Conservation (phyloP, 2,797 vertebrate genomes). For the Bryconaethiops microstoma region DNA sequence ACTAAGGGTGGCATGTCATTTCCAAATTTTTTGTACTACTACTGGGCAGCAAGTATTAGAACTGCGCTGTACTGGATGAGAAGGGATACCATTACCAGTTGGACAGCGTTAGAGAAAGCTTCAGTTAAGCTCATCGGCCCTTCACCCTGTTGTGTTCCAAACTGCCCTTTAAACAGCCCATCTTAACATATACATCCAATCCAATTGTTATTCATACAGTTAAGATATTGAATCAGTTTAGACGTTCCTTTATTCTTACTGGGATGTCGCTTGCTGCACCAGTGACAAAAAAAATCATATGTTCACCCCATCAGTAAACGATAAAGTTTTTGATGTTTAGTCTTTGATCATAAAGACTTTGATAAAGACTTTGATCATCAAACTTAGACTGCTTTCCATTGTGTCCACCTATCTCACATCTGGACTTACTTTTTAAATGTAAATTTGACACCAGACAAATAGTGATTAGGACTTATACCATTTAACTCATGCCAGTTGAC, state of each 20-base stretch:
- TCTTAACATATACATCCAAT: constrained; percentile 10
- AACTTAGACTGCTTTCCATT: neutral
- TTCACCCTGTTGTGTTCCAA: constrained; percentile 8
- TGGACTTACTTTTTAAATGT: neutral
- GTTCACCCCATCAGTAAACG: constrained; percentile 10
- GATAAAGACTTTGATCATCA: too few relatives aligned
- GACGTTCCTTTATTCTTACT: constrained; percentile 2
- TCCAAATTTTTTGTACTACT: too few relatives aligned
- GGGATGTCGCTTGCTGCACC: neutral
- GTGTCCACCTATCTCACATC: neutral
- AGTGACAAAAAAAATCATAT: constrained; percentile 20
- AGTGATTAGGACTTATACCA: neutral
- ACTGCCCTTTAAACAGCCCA: constrained; percentile 20
- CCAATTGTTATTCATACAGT: constrained; percentile 6
- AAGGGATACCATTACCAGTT: too few relatives aligned
- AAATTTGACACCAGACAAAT: neutral
- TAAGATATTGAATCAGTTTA: constrained; percentile 36
- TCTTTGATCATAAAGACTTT: neutral
- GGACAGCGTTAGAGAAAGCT: too few relatives aligned
- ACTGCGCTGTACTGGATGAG: too few relatives aligned
- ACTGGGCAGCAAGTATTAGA: too few relatives aligned
- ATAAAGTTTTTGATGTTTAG: constrained; percentile 28
- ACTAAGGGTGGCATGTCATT: too few relatives aligned
- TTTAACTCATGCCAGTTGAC: neutral
- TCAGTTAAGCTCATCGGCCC: too few relatives aligned